These are phyloP conservation scores for Scolopax mira DNA, from an alignment of 2,113 vertebrate genomes.

Conservation along the genomic window DNA sequence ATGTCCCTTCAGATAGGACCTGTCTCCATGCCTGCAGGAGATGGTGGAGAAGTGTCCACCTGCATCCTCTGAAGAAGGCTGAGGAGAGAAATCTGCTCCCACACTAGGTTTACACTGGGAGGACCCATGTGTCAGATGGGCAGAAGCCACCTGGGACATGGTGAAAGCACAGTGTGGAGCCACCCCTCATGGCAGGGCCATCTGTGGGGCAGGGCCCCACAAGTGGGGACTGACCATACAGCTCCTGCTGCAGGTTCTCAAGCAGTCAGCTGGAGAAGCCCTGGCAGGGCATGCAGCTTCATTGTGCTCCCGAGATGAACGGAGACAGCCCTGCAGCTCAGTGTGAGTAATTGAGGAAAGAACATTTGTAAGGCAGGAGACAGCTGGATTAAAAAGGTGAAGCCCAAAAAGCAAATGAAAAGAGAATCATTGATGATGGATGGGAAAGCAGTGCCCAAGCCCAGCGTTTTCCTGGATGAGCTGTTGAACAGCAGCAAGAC, in stretches of 20 bases:
- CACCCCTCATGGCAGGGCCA: background rate
- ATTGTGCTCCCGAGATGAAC: background rate
- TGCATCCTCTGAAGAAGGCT: background rate
- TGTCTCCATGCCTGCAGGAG: background rate
- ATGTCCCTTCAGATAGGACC: background rate
- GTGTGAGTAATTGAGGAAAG: conserved; percentile 20
- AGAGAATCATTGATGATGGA: conserved; percentile 49
- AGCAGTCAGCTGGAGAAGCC: background rate
- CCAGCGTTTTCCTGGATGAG: background rate
- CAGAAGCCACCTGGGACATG: background rate
- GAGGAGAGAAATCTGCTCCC: background rate
- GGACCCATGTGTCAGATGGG: background rate
- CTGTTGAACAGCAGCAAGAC: background rate
- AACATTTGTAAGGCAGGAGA: conserved; percentile 49
- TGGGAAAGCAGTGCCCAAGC: background rate
- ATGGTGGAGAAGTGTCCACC: background rate
- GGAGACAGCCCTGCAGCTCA: background rate
- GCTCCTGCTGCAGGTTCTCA: background rate
- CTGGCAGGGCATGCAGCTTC: background rate
- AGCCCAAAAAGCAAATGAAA: conserved; percentile 51
- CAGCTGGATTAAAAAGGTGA: conserved; percentile 61
- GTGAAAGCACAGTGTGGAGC: background rate
- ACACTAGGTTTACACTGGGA: background rate
- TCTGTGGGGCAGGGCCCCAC: background rate
- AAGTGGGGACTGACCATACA: accelerated